Evolutionary conservation across 2,888 invertebrate species (phyloP), one percentile per base, ranked within the genome.

Genomic region (Platerodrilus igneus): DNA sequence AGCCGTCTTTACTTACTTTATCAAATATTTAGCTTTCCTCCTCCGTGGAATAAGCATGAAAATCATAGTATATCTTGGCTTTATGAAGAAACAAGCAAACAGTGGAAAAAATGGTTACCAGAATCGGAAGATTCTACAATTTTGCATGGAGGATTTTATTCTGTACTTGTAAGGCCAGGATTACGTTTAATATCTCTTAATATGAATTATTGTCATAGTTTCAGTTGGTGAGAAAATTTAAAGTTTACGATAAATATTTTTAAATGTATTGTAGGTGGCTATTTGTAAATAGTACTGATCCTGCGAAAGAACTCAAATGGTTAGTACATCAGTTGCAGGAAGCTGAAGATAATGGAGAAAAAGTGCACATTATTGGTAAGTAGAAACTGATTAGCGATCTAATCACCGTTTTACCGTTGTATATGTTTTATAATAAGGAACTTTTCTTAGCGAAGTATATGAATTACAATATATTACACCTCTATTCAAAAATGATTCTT

Each of bases 221-320:
- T 87, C 58, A 95, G 92, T 71, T 95, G 93, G 94, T 84, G 66
- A 68, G 47, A 47, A 32, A 20, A 17, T 18, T 6, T 18, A 2
- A 26, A 22, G 4, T 3, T 27, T 32, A 14, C 14, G n/a, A 8
- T 19, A 13, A 23, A 19, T 34, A 34, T 9, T 16, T 37, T 33
- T 45, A n/a, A n/a, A n/a, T n/a, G n/a, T 32, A 47, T 63, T 67
- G 18, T 61, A 83, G 83, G 83, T 93, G 92, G 92, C 72, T 92
- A 29, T 70, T 91, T n/a, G 73, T 96, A 45, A 95, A 97, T 67
- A 91, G 92, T 54, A 95, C 94, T 0, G 96, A 97, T 71, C 96
- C 96, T 1, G 92, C 91, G 0, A 88, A 87, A 7, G 91, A 96
- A 64, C 72, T 97, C 15, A 86, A 91, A 58, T 97, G 96, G 96